These are phyloP conservation scores for Gobionotothen gibberifrons DNA, from an alignment of 2,797 vertebrate species.

Conservation along the genomic window DNA sequence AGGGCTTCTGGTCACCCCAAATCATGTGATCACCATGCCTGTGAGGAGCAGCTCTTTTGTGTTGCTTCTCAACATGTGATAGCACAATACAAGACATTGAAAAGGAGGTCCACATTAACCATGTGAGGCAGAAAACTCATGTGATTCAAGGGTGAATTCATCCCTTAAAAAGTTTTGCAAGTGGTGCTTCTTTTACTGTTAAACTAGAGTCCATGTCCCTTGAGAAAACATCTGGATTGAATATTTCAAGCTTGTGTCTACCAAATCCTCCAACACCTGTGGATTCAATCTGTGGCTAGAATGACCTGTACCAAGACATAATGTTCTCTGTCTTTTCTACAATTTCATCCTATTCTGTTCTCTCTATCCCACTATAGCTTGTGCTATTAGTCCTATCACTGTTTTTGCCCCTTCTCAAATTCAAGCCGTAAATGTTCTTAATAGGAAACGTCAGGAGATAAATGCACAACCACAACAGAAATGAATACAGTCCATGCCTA, in stretches of 20 bases:
- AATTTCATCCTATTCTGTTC: neutral
- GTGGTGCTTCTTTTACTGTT: neutral
- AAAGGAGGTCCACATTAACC: neutral
- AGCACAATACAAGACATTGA: neutral
- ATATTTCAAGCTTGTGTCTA: constrained; percentile 9
- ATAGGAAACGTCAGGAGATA: neutral
- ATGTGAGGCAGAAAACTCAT: neutral
- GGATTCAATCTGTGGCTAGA: constrained; percentile 37
- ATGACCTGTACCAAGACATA: constrained; percentile 39
- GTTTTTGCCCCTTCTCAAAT: neutral
- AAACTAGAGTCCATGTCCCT: rapidly evolving
- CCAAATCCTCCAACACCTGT: constrained; percentile 35
- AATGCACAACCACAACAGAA: neutral
- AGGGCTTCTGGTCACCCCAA: neutral
- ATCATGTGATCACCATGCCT: constrained; percentile 39
- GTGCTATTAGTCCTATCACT: neutral
- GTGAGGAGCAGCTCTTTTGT: neutral
- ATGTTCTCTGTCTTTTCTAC: constrained; percentile 3
- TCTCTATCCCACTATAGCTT: neutral
- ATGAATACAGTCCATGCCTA: neutral
- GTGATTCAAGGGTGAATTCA: neutral
- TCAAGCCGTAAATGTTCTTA: neutral
- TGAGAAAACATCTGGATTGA: constrained; percentile 31
- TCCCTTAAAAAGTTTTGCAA: neutral
- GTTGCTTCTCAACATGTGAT: constrained; percentile 15